Evolutionary conservation across 1,140 invertebrate species (phyloP).

Genomic region (Drosophila punjabiensis): DNA sequence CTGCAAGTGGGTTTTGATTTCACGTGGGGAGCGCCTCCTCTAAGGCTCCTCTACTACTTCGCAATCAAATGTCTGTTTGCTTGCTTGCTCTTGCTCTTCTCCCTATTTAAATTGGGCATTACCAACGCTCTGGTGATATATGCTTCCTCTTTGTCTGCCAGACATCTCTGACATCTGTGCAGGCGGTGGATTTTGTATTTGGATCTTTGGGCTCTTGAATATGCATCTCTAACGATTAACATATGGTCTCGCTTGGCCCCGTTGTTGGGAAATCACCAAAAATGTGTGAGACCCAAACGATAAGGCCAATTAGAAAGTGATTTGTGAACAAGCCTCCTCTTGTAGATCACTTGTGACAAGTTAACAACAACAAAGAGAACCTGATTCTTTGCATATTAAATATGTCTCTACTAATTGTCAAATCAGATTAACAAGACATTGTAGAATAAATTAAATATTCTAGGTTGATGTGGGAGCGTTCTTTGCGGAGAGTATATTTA

Average conservation of each 20-base stretch:
- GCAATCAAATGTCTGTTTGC: conserved; percentile 58
- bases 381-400: conserved; percentile 6
- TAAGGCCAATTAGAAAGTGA: conserved; percentile 49
- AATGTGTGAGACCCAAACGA: conserved; percentile 24
- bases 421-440: conserved; percentile 2
- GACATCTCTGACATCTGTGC: conserved; percentile 36
- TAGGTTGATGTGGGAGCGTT: neutral
- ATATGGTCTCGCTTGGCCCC: conserved; percentile 23
- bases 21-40: conserved; percentile 39
- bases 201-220: conserved; percentile 34
- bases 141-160: conserved; percentile 41
- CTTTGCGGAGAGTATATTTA: neutral
- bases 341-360: conserved; percentile 36
- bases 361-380: neutral
- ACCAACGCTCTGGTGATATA: conserved; percentile 53
- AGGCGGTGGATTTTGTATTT: conserved; percentile 27
- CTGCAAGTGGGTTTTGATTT: conserved; percentile 57
- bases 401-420: neutral
- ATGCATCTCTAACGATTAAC: conserved; percentile 42
- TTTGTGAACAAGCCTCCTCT: conserved; percentile 23
- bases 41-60: conserved; percentile 13
- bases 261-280: conserved; percentile 12
- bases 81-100: conserved; percentile 19
- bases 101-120: conserved; percentile 63
- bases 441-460: neutral